Conservation (phyloP, 2,888 invertebrate species). For the Ormia ochracea region DNA sequence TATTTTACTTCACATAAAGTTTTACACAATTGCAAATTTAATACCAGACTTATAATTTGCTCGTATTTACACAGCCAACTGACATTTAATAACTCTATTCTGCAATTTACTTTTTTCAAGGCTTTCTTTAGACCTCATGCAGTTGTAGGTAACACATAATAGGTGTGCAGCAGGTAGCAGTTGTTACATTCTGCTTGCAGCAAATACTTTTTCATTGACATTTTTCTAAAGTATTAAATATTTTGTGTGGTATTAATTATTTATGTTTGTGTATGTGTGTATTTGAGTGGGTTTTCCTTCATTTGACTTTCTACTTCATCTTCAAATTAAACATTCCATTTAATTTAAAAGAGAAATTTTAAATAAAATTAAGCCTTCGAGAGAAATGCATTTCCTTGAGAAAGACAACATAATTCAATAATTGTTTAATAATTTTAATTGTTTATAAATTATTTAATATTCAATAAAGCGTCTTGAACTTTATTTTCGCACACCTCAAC, state of each 20-base stretch:
- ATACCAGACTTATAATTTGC: neutral
- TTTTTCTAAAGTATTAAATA: neutral
- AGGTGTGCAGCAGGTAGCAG: neutral
- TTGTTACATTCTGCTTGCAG: neutral
- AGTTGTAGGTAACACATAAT: neutral
- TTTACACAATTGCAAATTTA: conserved; percentile 15
- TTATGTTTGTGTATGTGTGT: neutral
- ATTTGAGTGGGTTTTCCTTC: too few relatives aligned
- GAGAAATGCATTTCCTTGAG: neutral
- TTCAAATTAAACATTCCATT: too few relatives aligned
- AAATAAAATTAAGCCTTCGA: neutral
- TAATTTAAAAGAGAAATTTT: too few relatives aligned
- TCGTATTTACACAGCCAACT: neutral
- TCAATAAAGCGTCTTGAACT: too few relatives aligned
- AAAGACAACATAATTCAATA: too few relatives aligned
- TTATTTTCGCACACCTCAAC: too few relatives aligned
- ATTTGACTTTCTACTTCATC: too few relatives aligned
- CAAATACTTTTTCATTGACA: neutral
- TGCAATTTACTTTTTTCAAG: neutral
- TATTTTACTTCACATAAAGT: neutral
- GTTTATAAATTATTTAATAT: too few relatives aligned
- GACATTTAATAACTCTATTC: conserved; percentile 13
- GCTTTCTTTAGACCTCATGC: conserved; percentile 19
- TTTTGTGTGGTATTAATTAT: neutral
- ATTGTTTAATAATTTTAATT: too few relatives aligned